Evolutionary conservation across 2,113 vertebrate genomes (phyloP).

Genomic region (Pelodiscus sinensis): DNA sequence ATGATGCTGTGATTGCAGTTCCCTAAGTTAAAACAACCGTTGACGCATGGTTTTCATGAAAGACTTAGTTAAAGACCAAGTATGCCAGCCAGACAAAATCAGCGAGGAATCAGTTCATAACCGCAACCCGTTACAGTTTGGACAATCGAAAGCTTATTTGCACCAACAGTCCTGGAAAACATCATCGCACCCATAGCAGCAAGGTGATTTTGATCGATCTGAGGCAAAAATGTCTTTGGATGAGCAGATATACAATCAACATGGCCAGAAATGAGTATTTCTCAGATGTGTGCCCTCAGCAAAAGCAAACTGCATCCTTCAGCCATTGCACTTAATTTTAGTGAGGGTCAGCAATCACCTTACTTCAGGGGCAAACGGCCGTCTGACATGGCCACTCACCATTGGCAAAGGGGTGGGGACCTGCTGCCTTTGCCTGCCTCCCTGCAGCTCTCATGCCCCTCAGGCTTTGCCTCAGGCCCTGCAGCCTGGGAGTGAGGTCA

Average conservation of each 20-base stretch:
- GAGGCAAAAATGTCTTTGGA: background rate
- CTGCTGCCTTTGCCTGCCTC: no score
- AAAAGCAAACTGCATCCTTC: background rate
- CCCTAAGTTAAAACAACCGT: background rate
- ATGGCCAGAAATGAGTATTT: background rate
- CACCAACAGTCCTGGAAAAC: rapidly evolving
- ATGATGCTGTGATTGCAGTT: background rate
- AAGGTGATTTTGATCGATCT: rapidly evolving
- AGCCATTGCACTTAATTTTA: conserved; percentile 10
- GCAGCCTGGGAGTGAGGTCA: no score
- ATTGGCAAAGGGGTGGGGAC: no score
- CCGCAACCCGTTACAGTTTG: background rate
- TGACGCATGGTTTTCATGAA: conserved; percentile 15
- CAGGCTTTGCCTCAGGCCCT: no score
- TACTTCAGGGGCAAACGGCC: no score
- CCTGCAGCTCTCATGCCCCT: no score
- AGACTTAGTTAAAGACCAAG: background rate
- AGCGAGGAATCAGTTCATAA: background rate
- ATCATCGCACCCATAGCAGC: rapidly evolving
- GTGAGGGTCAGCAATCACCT: background rate
- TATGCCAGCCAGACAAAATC: rapidly evolving
- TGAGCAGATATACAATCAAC: background rate
- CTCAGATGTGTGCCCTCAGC: background rate
- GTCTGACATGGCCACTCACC: no score
- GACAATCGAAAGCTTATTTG: background rate